These are phyloP conservation scores for Momotus momota DNA, from an alignment of 2,797 vertebrate species.

Conservation along the genomic window DNA sequence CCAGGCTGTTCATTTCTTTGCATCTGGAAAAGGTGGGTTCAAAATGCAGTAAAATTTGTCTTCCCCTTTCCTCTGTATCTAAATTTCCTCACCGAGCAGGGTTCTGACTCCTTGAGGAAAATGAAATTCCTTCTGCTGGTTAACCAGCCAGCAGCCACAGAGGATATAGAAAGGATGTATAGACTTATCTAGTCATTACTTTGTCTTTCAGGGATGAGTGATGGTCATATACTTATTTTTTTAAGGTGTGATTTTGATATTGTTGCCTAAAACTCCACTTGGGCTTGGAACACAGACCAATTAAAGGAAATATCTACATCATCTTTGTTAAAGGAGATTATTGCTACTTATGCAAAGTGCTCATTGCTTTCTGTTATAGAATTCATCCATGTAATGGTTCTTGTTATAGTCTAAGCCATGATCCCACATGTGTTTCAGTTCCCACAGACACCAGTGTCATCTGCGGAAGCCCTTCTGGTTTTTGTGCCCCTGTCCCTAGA, in stretches of 20 bases:
- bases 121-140: not conserved
- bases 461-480: not conserved
- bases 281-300: not conserved
- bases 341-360: not conserved
- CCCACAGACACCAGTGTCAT: not conserved
- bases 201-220: not conserved
- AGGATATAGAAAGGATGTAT: not conserved
- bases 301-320: not conserved
- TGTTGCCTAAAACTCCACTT: not conserved
- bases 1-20: not conserved
- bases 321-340: not conserved
- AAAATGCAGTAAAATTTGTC: not conserved
- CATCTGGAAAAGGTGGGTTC: not conserved
- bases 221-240: not conserved
- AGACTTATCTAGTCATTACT: not conserved
- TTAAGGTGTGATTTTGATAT: not conserved
- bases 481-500: not conserved
- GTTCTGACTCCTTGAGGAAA: not conserved
- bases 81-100: conserved; percentile 36
- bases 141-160: not conserved
- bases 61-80: not conserved
- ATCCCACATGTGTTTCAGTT: not conserved
- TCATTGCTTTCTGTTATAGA: not conserved
- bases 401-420: not conserved
- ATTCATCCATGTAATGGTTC: not conserved